phyloP scores from a whole-genome alignment of 1,140 invertebrate species.

The Caenorhabditis briggsae region DNA sequence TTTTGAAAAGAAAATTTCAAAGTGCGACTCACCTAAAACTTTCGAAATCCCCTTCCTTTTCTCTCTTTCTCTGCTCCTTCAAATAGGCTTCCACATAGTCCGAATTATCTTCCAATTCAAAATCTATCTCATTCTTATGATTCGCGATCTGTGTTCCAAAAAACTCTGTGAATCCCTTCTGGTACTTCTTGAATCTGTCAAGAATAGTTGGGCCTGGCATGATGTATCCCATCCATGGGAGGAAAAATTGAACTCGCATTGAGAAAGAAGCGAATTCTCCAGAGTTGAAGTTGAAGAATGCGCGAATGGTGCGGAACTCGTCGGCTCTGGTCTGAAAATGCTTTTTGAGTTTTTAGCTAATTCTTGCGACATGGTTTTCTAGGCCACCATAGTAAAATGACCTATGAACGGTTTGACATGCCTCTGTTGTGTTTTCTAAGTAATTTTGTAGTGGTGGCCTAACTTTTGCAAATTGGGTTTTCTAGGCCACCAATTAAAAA shows the following conservation, averaged over 20 bases:
- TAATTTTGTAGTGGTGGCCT: too few relatives aligned
- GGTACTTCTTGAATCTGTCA: slow-evolving; percentile 13
- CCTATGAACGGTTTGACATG: too few relatives aligned
- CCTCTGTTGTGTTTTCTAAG: too few relatives aligned
- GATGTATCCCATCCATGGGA: slow-evolving; percentile 33
- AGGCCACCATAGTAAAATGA: too few relatives aligned
- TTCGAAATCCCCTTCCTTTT: slow-evolving; percentile 42
- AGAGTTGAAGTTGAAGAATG: slow-evolving; percentile 41
- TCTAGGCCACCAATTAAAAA: too few relatives aligned
- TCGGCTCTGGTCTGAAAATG: background rate
- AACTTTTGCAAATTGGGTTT: too few relatives aligned
- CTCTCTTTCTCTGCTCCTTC: slow-evolving; percentile 59
- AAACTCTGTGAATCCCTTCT: slow-evolving; percentile 41
- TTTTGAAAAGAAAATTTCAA: background rate
- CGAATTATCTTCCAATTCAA: slow-evolving; percentile 52
- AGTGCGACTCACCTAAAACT: slow-evolving; percentile 51
- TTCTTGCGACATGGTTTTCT: too few relatives aligned
- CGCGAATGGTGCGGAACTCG: slow-evolving; percentile 51
- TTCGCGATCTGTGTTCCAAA: slow-evolving; percentile 42
- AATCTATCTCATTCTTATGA: slow-evolving; percentile 53
- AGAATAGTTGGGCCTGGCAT: slow-evolving; percentile 42
- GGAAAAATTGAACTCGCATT: slow-evolving; percentile 45
- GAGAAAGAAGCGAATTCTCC: slow-evolving; percentile 20
- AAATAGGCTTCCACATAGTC: slow-evolving; percentile 62
- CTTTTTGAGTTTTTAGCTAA: too few relatives aligned